A percentile compares a stretch with the other conserved stretches of the same genome.
Conservation (phyloP, 2,888 invertebrate genomes). For the Idaea biselata region DNA sequence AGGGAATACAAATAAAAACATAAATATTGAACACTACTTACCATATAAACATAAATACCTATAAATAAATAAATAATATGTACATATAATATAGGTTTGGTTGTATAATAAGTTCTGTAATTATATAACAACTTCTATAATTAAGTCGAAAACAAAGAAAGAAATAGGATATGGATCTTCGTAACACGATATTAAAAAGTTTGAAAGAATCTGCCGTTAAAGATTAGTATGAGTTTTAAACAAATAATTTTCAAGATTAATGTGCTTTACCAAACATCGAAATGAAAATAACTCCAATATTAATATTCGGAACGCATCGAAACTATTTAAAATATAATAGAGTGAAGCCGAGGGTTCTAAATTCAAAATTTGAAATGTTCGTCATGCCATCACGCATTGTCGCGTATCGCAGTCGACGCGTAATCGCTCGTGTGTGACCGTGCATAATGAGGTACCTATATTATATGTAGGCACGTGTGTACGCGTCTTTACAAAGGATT, state of each 20-base stretch:
- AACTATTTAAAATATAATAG: conserved; percentile 34
- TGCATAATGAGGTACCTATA: conserved; percentile 70
- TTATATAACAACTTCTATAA: too few species aligned
- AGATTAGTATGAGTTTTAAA: too few species aligned
- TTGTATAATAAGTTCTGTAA: too few species aligned
- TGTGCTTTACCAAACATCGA: background rate
- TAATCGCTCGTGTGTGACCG: conserved; percentile 58
- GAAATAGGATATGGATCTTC: too few species aligned
- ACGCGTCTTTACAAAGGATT: conserved; percentile 49
- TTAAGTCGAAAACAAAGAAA: too few species aligned
- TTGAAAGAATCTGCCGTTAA: too few species aligned
- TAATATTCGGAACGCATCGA: conserved; percentile 26
- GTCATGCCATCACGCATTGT: conserved; percentile 40
- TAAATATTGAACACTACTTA: too few species aligned
- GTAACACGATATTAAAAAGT: too few species aligned
- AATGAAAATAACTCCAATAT: conserved; percentile 13
- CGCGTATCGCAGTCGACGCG: conserved; percentile 24
- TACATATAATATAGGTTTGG: too few species aligned
- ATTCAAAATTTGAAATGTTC: conserved; percentile 41
- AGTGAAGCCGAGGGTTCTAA: conserved; percentile 32
- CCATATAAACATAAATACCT: too few species aligned
- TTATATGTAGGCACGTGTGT: conserved; percentile 38
- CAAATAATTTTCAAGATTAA: background rate
- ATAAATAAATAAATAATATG: too few species aligned
- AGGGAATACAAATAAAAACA: too few species aligned